Percentiles rank a stretch among this genome's conserved stretches.
phyloP scores from a whole-genome alignment of 2,888 invertebrate genomes.

The Euphydryas editha region DNA sequence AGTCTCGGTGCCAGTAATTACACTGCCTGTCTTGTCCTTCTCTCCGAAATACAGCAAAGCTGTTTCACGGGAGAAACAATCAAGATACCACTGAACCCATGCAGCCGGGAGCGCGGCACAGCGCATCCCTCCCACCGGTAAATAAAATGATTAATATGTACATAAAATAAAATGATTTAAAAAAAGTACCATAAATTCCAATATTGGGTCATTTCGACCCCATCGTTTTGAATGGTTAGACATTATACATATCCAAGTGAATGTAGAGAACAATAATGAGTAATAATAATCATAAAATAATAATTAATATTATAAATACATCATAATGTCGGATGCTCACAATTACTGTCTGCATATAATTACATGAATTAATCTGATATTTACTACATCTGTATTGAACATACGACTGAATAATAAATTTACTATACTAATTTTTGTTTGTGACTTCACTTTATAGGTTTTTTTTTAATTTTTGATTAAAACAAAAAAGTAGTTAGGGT shows the following conservation, averaged over 20 bases:
- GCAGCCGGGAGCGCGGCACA: too few relatives aligned
- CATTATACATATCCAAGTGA: background rate
- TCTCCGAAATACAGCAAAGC: too few relatives aligned
- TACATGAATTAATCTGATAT: conserved; percentile 33
- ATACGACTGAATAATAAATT: conserved; percentile 1
- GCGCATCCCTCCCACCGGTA: too few relatives aligned
- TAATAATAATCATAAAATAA: conserved; percentile 25
- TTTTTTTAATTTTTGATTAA: too few relatives aligned
- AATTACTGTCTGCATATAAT: conserved; percentile 27
- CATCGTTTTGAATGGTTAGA: background rate
- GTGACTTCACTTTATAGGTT: background rate
- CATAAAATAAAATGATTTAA: background rate
- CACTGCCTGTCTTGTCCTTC: too few relatives aligned
- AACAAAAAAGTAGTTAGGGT: too few relatives aligned
- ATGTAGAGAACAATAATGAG: conserved; percentile 15
- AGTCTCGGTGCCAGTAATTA: too few relatives aligned
- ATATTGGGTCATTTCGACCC: background rate
- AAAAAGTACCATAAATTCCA: background rate
- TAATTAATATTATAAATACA: conserved; percentile 27
- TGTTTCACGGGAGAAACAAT: too few relatives aligned
- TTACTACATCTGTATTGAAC: conserved; percentile 18
- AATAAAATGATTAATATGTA: too few relatives aligned
- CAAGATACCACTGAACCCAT: too few relatives aligned
- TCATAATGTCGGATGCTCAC: conserved; percentile 29
- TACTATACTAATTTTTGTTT: background rate